A percentile compares a stretch with the other conserved stretches of the same genome.
Evolutionary conservation across 2,888 invertebrate species (phyloP).

Genomic region (Lamproptera curius): DNA sequence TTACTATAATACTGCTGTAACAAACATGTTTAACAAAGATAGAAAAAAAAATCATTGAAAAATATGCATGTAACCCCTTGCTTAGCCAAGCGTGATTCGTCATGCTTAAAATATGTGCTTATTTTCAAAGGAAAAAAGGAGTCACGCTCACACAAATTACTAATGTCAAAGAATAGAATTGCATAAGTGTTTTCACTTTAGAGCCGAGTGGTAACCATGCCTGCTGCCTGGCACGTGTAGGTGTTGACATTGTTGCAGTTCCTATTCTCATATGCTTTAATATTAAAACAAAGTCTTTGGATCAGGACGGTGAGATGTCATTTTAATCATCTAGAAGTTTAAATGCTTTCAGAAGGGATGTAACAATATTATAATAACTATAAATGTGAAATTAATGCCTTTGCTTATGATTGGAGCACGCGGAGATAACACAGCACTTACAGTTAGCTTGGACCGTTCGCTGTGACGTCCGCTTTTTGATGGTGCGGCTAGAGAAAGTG

Average conservation of each 20-base stretch:
- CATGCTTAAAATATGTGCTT: conserved; percentile 66
- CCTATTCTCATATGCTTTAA: conserved; percentile 58
- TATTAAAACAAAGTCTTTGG: conserved; percentile 50
- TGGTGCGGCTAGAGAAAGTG: conserved; percentile 65
- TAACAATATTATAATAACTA: conserved; percentile 59
- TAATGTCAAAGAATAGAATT: conserved; percentile 55
- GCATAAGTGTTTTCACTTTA: conserved; percentile 51
- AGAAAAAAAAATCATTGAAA: conserved; percentile 16
- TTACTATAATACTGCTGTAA: conserved; percentile 4
- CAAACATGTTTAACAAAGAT: conserved; percentile 7
- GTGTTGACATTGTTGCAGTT: conserved; percentile 43
- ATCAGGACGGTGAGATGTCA: conserved; percentile 44
- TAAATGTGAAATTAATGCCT: conserved; percentile 73
- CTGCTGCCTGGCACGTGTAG: conserved; percentile 48
- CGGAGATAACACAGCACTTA: conserved; percentile 78
- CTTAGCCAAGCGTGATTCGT: conserved; percentile 72
- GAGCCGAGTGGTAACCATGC: conserved; percentile 66
- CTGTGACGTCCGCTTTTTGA: conserved; percentile 68
- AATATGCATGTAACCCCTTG: conserved; percentile 63
- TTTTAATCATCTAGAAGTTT: conserved; percentile 49
- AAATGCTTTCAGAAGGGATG: conserved; percentile 67
- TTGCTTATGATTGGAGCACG: conserved; percentile 74
- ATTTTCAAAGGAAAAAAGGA: conserved; percentile 43
- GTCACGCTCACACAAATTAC: conserved; percentile 69
- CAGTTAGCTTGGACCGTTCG: conserved; percentile 74